A percentile compares a stretch with the other conserved stretches of the same genome.
Conservation (phyloP, 2,888 invertebrate species). For the Dromius quadrimaculatus region DNA sequence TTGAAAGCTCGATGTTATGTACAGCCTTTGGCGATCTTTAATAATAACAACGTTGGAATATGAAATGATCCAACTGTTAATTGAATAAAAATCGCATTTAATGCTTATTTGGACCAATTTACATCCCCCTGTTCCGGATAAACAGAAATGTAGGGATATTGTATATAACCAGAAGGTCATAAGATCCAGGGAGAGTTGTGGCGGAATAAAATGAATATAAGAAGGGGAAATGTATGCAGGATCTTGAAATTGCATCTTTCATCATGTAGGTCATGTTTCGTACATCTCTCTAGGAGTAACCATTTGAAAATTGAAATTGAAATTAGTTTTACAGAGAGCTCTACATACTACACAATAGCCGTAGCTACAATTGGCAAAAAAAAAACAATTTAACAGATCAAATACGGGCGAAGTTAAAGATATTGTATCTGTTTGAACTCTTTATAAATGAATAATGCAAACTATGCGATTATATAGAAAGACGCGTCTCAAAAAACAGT, state of each 20-base stretch:
- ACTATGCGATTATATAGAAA: background rate
- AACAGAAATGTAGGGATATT: background rate
- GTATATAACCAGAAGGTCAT: too few species aligned
- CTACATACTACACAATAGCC: too few species aligned
- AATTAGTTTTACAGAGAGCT: too few species aligned
- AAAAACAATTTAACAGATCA: too few species aligned
- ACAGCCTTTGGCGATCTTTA: background rate
- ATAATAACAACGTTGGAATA: background rate
- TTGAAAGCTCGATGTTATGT: background rate
- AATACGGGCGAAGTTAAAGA: too few species aligned
- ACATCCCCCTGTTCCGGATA: background rate
- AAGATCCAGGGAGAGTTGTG: conserved; percentile 20
- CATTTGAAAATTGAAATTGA: too few species aligned
- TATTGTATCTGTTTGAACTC: too few species aligned
- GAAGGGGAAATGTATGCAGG: conserved; percentile 17
- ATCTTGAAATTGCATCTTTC: conserved; percentile 15
- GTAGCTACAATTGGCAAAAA: too few species aligned
- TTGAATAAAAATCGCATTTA: background rate
- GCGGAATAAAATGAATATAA: too few species aligned
- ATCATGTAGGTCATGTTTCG: too few species aligned
- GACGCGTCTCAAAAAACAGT: background rate
- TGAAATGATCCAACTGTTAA: background rate
- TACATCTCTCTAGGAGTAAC: too few species aligned
- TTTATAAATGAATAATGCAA: background rate
- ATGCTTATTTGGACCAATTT: background rate